Evolutionary conservation across 2,113 vertebrate species (phyloP).

Genomic region (Sceloporus undulatus): DNA sequence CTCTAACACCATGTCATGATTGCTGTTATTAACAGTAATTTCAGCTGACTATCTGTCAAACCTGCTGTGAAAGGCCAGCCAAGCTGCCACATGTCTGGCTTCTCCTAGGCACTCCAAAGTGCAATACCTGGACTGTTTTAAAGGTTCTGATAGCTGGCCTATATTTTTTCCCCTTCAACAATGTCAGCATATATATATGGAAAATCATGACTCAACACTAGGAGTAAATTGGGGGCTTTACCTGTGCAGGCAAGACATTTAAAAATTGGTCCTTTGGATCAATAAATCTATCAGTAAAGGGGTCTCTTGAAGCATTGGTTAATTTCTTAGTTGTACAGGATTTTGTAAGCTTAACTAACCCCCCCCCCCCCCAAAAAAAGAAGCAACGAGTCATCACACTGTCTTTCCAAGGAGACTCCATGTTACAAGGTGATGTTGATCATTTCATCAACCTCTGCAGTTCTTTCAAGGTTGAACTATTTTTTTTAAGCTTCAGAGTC

Average conservation of each 20-base stretch:
- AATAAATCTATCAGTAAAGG: conserved; percentile 62
- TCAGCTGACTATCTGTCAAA: conserved; percentile 46
- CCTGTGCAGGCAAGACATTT: conserved; percentile 52
- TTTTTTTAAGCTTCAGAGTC: neutral
- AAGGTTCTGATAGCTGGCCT: conserved; percentile 43
- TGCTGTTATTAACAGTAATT: conserved; percentile 38
- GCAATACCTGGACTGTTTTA: conserved; percentile 48
- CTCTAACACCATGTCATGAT: conserved; percentile 28
- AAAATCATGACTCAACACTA: conserved; percentile 64
- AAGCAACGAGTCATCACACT: conserved; percentile 55
- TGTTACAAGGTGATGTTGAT: conserved; percentile 41
- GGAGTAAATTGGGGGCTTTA: conserved; percentile 62
- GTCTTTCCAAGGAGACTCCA: conserved; percentile 64
- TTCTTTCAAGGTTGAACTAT: conserved; percentile 74
- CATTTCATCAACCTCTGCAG: conserved; percentile 68
- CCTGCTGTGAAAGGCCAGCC: conserved; percentile 26
- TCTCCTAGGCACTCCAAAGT: conserved; percentile 37
- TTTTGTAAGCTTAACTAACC: conserved; percentile 61
- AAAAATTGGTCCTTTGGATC: conserved; percentile 46
- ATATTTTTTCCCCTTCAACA: conserved; percentile 45
- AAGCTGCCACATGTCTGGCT: conserved; percentile 8
- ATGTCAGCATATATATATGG: conserved; percentile 52
- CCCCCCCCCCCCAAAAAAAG: conserved; percentile 65
- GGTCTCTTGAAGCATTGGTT: conserved; percentile 42
- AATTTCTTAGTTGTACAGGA: conserved; percentile 56